Percentiles rank a stretch among this genome's conserved stretches.
Conservation (phyloP, 2,888 invertebrate species). For the Pocota personata region DNA sequence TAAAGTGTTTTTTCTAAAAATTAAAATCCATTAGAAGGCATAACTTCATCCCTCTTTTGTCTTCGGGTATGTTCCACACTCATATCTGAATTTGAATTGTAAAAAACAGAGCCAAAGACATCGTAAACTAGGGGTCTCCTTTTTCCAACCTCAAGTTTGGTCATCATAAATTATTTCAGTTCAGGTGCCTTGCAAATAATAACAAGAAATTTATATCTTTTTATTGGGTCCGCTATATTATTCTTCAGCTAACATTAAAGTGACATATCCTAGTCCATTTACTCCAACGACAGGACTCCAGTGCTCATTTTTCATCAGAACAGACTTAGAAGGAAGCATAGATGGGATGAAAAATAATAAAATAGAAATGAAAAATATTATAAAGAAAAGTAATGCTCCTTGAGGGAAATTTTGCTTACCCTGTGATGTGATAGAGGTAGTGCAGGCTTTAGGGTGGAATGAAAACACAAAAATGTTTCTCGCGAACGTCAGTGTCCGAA, state of each 20-base stretch:
- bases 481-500: too few relatives aligned
- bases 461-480: too few relatives aligned
- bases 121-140: neutral
- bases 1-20: neutral
- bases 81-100: neutral
- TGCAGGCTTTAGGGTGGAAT: too few relatives aligned
- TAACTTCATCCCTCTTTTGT: neutral
- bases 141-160: neutral
- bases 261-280: neutral
- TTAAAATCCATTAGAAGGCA: neutral
- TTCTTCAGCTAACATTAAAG: neutral
- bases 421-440: too few relatives aligned
- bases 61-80: neutral
- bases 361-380: neutral
- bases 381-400: neutral
- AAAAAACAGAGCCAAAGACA: too few relatives aligned
- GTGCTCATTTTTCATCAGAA: neutral
- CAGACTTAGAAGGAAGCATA: neutral
- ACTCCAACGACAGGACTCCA: neutral
- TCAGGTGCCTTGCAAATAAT: conserved; percentile 14
- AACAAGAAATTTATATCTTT: conserved; percentile 27
- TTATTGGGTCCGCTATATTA: neutral
- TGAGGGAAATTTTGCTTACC: neutral
- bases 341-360: neutral
- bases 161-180: conserved; percentile 18